A percentile compares a stretch with the other conserved stretches of the same genome.
phyloP scores from a whole-genome alignment of 2,113 vertebrate species.

The Oncorhynchus tshawytscha region DNA sequence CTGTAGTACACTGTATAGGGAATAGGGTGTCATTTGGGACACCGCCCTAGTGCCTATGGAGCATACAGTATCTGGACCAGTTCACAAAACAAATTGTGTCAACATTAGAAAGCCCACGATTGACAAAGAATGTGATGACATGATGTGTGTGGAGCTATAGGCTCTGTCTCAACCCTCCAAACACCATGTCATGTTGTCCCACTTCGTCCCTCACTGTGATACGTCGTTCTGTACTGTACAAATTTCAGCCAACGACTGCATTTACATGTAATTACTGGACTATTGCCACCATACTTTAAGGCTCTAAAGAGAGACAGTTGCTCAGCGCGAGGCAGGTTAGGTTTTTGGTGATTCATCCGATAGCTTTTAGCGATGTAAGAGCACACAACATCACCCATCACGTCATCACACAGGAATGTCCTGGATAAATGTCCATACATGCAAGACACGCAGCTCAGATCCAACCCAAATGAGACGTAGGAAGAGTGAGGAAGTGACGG shows the following conservation, averaged over 20 bases:
- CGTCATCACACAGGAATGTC: slow-evolving; percentile 11
- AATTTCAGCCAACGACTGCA: not conserved
- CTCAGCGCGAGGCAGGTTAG: slow-evolving; percentile 4
- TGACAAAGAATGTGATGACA: not conserved
- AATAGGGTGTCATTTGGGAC: too few relatives aligned
- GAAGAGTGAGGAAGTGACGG: slow-evolving; percentile 5
- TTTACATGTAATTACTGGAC: not conserved
- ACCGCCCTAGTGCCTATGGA: not conserved
- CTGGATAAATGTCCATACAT: slow-evolving; percentile 15
- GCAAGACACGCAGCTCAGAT: not conserved
- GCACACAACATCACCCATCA: not conserved
- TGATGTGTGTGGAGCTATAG: too few relatives aligned
- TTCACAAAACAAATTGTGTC: not conserved
- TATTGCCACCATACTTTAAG: not conserved
- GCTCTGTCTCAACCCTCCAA: too few relatives aligned
- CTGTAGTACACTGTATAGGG: too few relatives aligned
- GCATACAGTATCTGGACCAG: not conserved
- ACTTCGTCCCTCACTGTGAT: not conserved
- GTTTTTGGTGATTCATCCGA: slow-evolving; percentile 21
- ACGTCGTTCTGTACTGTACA: not conserved
- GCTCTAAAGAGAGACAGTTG: not conserved
- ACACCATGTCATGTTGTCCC: too few relatives aligned
- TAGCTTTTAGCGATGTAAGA: slow-evolving; percentile 1
- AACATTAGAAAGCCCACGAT: not conserved
- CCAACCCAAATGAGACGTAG: slow-evolving; percentile 21